A percentile compares a stretch with the other conserved stretches of the same genome.
phyloP scores from a whole-genome alignment of 2,888 invertebrate species.

The Agrypnus murinus region DNA sequence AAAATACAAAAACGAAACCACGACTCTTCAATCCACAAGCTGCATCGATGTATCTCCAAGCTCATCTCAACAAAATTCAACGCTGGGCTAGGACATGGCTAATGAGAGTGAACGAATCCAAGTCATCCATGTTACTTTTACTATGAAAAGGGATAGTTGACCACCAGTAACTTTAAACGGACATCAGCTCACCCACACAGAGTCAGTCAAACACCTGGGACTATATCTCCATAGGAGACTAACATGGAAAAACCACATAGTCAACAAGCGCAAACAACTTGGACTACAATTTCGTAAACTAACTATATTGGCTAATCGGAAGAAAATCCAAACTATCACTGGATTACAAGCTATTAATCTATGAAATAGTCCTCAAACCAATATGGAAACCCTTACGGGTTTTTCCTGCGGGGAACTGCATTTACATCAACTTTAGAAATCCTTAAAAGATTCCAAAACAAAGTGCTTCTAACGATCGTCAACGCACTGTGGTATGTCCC shows the following conservation, averaged over 20 bases:
- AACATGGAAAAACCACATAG: not conserved
- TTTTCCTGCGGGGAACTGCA: slow-evolving; percentile 7
- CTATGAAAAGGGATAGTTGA: slow-evolving; percentile 1
- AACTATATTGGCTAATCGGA: no score
- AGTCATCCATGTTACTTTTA: not conserved
- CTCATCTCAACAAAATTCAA: no score
- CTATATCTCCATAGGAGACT: not conserved
- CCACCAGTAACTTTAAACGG: slow-evolving; percentile 4
- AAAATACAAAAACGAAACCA: no score
- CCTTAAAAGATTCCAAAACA: slow-evolving; percentile 5
- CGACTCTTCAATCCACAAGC: no score
- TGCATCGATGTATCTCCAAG: no score
- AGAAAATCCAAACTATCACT: no score
- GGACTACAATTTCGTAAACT: no score
- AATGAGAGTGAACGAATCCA: not conserved
- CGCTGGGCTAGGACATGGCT: not conserved
- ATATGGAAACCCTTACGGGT: no score
- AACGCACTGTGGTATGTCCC: not conserved
- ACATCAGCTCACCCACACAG: not conserved
- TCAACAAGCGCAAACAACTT: slow-evolving; percentile 2
- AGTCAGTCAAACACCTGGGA: not conserved
- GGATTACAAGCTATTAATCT: no score
- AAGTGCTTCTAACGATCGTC: not conserved
- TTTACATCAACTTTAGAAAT: not conserved
- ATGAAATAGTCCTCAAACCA: no score